A percentile compares a stretch with the other conserved stretches of the same genome.
These are phyloP conservation scores for Monarcha castaneiventris DNA, from an alignment of 2,113 vertebrate species.

Conservation along the genomic window DNA sequence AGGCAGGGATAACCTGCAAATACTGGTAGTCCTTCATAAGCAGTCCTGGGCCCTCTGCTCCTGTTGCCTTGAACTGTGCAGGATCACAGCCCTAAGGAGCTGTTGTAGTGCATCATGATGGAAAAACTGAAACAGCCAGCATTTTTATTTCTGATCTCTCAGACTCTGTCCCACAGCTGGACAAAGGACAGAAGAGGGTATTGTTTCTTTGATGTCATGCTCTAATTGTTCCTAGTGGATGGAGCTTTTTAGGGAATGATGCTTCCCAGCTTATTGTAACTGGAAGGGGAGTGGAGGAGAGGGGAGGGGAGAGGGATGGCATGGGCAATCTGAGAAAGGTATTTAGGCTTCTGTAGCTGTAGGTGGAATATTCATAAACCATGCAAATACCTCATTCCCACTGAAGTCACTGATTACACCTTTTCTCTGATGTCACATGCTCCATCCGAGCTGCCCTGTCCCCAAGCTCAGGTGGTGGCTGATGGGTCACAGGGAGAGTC, in stretches of 20 bases:
- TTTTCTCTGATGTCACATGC: neutral
- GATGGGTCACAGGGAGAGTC: accelerated
- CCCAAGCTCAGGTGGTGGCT: neutral
- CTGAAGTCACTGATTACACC: neutral
- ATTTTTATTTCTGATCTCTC: neutral
- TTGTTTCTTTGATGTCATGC: neutral
- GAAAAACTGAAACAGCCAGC: neutral
- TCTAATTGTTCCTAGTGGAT: neutral
- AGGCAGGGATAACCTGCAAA: neutral
- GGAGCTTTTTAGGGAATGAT: neutral
- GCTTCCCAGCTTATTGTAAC: neutral
- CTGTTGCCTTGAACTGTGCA: neutral
- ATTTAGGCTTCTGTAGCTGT: neutral
- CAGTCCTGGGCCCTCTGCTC: neutral
- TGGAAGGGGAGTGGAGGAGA: accelerated
- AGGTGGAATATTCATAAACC: neutral
- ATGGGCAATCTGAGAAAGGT: neutral
- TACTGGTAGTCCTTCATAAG: neutral
- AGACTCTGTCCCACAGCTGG: neutral
- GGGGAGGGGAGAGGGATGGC: neutral
- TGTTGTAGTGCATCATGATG: neutral
- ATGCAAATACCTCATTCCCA: neutral
- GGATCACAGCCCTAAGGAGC: neutral
- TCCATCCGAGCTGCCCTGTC: neutral
- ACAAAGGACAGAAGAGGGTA: neutral